Evolutionary conservation across 2,113 vertebrate species (phyloP).

Genomic region (Promerops cafer): DNA sequence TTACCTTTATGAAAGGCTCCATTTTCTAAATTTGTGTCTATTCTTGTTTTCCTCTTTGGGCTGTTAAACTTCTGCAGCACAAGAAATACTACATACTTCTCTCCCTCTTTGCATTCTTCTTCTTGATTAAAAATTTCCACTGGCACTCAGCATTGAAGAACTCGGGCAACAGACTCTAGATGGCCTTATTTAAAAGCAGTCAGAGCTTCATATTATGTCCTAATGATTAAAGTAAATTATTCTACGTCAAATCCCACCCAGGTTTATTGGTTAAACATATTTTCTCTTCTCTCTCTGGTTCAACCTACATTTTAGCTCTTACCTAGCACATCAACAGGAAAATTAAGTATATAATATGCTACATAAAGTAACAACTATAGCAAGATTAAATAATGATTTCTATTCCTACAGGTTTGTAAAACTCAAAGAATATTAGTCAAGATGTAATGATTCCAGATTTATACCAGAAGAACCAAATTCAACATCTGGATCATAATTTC

Average conservation of each 20-base stretch:
- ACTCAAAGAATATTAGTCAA: background rate
- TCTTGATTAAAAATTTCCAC: conserved; percentile 73
- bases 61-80: conserved; percentile 61
- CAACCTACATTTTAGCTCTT: background rate
- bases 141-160: conserved; percentile 71
- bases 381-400: background rate
- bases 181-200: conserved; percentile 64
- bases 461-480: background rate
- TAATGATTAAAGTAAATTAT: background rate
- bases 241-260: background rate
- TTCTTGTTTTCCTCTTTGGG: background rate
- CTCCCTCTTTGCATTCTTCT: conserved; percentile 71
- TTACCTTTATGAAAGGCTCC: background rate
- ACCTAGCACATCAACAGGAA: background rate
- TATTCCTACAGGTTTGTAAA: background rate
- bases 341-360: background rate
- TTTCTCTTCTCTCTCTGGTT: background rate
- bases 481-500: background rate
- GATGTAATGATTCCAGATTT: background rate
- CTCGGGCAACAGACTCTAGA: conserved; percentile 72
- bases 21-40: background rate
- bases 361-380: background rate
- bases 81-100: conserved; percentile 76
- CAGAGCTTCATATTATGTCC: background rate
- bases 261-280: background rate